A percentile compares a stretch with the other conserved stretches of the same genome.
Conservation (phyloP, 2,888 invertebrate genomes). For the Sesamia inferens region DNA sequence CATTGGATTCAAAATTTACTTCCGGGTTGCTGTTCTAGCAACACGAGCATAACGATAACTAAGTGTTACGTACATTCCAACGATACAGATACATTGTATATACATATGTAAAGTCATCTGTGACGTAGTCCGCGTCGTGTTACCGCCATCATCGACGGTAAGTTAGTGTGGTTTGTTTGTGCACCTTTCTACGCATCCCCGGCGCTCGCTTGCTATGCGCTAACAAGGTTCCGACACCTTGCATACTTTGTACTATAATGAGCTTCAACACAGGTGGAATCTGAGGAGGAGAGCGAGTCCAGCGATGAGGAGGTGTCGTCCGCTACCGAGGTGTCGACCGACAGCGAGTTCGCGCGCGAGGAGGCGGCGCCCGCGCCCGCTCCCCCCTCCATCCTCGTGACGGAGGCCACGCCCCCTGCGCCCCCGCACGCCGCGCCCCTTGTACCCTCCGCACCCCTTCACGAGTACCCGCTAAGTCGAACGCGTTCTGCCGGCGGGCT, state of each 20-base stretch:
- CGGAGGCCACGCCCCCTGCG: slow-evolving; percentile 93
- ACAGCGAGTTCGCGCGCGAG: slow-evolving; percentile 97
- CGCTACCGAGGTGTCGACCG: slow-evolving; percentile 97
- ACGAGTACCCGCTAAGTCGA: slow-evolving; percentile 94
- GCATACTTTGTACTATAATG: slow-evolving; percentile 50
- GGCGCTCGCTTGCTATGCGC: slow-evolving; percentile 47
- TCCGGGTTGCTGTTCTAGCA: not conserved
- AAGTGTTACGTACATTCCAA: slow-evolving; percentile 22
- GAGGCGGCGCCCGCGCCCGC: slow-evolving; percentile 92
- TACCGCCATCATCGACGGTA: slow-evolving; percentile 74
- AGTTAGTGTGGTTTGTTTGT: slow-evolving; percentile 80
- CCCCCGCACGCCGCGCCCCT: slow-evolving; percentile 86
- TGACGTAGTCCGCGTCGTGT: slow-evolving; percentile 49
- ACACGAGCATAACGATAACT: not conserved
- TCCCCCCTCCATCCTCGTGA: slow-evolving; percentile 94
- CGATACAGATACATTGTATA: slow-evolving; percentile 49
- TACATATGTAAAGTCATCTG: slow-evolving; percentile 55
- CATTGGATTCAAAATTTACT: not conserved
- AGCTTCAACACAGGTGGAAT: slow-evolving; percentile 82
- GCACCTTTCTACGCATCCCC: slow-evolving; percentile 63
- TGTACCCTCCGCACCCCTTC: slow-evolving; percentile 89
- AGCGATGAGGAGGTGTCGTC: slow-evolving; percentile 94
- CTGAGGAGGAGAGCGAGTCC: slow-evolving; percentile 90
- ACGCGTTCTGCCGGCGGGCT: slow-evolving; percentile 96
- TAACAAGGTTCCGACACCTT: slow-evolving; percentile 24